Conservation (phyloP, 2,888 invertebrate species). For the Ceraclea dissimilis region DNA sequence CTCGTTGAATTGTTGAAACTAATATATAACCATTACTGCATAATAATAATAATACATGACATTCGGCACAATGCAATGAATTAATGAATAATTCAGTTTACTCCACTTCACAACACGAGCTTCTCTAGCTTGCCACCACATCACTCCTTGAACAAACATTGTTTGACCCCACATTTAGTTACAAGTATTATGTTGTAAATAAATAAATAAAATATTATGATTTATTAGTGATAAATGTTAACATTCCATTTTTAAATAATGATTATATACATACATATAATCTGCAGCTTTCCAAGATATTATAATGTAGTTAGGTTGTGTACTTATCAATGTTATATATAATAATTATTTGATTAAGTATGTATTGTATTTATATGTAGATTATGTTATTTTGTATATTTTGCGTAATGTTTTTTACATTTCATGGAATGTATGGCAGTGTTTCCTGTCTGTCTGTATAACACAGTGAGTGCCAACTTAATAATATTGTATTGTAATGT, state of each 20-base stretch:
- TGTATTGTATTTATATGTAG: neutral
- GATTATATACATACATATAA: neutral
- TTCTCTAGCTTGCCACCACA: too few species aligned
- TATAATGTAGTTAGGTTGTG: constrained; percentile 14
- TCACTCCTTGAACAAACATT: too few species aligned
- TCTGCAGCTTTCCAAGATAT: constrained; percentile 5
- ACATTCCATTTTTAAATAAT: constrained; percentile 19
- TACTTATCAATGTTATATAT: constrained; percentile 4
- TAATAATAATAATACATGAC: too few species aligned
- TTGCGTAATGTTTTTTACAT: neutral
- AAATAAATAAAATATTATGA: neutral
- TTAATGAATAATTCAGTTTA: too few species aligned
- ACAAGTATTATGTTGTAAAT: neutral
- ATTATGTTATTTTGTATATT: neutral
- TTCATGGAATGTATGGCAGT: too few species aligned
- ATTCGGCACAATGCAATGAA: too few species aligned
- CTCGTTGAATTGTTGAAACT: too few species aligned
- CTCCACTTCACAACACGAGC: too few species aligned
- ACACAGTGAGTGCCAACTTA: constrained; percentile 16
- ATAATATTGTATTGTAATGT: constrained; percentile 16
- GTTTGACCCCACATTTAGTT: neutral
- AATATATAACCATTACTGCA: too few species aligned
- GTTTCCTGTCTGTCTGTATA: neutral
- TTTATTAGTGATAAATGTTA: constrained; percentile 7
- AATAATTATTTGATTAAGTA: neutral